Evolutionary conservation across 92 coral and sea anemone species (phyloP).

Genomic region (Zoanthus solanderi): DNA sequence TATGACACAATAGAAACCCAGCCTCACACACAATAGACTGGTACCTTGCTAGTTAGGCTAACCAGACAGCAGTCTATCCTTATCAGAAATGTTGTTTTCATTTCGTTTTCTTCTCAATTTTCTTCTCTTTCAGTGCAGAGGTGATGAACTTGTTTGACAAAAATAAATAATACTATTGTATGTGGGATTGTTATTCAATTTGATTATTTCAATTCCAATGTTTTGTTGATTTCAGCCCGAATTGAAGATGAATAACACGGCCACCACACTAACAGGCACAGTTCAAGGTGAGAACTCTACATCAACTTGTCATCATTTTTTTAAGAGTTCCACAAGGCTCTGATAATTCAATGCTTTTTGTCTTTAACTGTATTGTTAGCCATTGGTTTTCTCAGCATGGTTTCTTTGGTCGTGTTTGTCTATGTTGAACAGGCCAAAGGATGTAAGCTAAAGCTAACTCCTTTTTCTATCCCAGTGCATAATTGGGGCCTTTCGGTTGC

Average conservation of each 20-base stretch:
- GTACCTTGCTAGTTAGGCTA: no score
- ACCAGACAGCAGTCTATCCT: no score
- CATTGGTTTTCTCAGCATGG: background rate
- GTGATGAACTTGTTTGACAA: background rate
- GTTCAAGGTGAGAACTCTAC: background rate
- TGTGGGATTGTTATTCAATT: background rate
- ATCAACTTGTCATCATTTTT: background rate
- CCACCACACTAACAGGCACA: background rate
- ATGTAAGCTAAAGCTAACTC: no score
- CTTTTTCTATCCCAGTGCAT: no score
- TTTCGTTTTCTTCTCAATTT: background rate
- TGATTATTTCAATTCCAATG: background rate
- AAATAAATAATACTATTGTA: no score
- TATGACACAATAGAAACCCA: no score
- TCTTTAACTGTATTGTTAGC: no score
- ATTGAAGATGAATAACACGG: background rate
- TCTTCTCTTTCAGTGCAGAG: background rate
- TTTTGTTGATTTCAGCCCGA: constrained; percentile 9
- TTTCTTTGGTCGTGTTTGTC: background rate
- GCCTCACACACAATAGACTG: no score
- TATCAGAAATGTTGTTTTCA: no score
- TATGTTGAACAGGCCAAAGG: no score
- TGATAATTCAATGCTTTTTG: background rate
- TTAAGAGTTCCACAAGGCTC: background rate
- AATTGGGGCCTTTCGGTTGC: no score